Base-by-base conservation (phyloP, 2,797 vertebrate genomes). In the Micromesistius poutassou region DNA sequence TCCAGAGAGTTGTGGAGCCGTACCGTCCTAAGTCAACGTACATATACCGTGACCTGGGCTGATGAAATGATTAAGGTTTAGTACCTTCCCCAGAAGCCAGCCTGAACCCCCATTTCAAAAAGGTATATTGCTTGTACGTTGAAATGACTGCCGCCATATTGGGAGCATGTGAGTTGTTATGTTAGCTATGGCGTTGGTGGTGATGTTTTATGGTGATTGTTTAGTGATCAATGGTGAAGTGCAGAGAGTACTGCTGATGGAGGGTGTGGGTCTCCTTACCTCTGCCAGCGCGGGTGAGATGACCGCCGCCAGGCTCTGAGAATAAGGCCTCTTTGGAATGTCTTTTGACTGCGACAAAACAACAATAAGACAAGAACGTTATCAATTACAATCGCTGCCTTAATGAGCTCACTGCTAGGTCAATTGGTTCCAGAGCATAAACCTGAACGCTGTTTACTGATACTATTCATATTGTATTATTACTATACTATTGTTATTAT, bases 271-370 rank as follows among this genome's bases (percentile, higher is more conserved):
- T 74, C 31, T 84, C 77, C 92, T 93, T 93, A 99, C 98, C 96
- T 99, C 98, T 35, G 94, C 94, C 91, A 99, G 94, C 25, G 97
- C 93, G 80, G 98, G 98, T 83, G 96, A 95, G 89, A 99, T 98
- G 91, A 99, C 93, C 35, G 96, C 96, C 84, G 95, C 93, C 89
- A 99, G 94, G 91, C 96, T 98, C 86, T 97, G 96, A 85, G 98
- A 99, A 84, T 95, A 95, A 90, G 96, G 97, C 92, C 96, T 96
- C 94, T 96, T 97, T 88, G 95, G 94, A 88, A 96, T 93, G 89
- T 96, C 96, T 93, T 97, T 94, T 77, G 93, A 92, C 96, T 97
- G 87, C 12, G 79, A 33, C 50, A 55, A 80, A 46, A 81, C 16
- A 74, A 5, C 77, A 1, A 33, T 4, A 5, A 74, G 70, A 9